Base-by-base conservation (phyloP, 2,113 vertebrate genomes). In the Amphilophus citrinellus region DNA sequence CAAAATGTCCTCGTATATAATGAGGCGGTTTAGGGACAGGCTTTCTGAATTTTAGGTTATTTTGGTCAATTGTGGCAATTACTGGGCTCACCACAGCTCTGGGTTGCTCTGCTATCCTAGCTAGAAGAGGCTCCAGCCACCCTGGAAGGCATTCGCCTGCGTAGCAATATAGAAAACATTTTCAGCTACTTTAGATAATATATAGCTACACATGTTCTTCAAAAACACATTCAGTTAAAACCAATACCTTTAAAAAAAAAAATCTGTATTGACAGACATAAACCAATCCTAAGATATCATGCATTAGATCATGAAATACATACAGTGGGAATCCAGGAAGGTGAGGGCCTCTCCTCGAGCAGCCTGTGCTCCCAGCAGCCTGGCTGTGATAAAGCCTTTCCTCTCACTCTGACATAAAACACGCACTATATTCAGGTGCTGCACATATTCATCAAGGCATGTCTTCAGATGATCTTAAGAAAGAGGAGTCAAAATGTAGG, bases 61-160 rank as follows among this genome's bases (percentile, higher is more conserved):
- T 87, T 22, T 95, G 87, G 84, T 97, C 92, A 2, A 98, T 98
- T 86, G 87, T 92, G 85, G 92, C 88, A 0, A 98, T 97, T 83
- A 96, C 95, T 0, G 97, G 97, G 88, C 97, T 97, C 32, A 97
- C 97, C 0, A 97, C 97, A 0, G 94, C 96, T 0, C 90, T 96
- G 68, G 95, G 93, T 14, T 97, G 93, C 78, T 97, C 93, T 0
- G 93, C 94, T 11, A 98, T 97, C 47, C 97, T 96, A 5, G 96
- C 96, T n/a, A 98, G 86, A 17, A 98, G 96, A 53, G 97, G 97
- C 85, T 98, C 97, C 91, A 98, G 89, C 97, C 97, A 98, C 13
- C 97, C 97, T 0, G 96, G 91, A 86, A 98, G 97, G 80, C 97
- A 98, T 84, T 98, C 97, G 0, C 97, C 97, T 98, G 68, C 18